Evolutionary conservation across 2,888 invertebrate species (phyloP).

Genomic region (Drosophila atripex): DNA sequence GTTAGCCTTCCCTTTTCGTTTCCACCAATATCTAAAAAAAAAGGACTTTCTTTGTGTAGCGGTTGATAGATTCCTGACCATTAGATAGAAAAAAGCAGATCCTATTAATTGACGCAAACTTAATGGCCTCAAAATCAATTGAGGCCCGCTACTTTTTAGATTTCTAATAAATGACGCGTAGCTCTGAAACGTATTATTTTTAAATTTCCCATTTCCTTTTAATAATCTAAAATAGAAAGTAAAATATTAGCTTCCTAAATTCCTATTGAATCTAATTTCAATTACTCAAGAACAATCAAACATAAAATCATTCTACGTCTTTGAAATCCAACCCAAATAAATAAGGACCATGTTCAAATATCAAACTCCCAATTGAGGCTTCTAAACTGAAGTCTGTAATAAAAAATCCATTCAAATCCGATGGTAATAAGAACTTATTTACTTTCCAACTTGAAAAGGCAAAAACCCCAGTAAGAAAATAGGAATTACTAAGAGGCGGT

Average conservation of each 20-base stretch:
- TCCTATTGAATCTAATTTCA: not conserved
- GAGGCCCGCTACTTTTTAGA: not conserved
- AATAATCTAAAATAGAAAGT: not conserved
- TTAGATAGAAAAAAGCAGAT: not conserved
- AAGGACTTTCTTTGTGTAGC: not conserved
- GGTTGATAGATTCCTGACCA: constrained; percentile 12
- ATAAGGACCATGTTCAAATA: not conserved
- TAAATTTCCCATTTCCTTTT: not conserved
- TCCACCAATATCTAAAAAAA: constrained; percentile 35
- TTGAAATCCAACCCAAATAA: not conserved
- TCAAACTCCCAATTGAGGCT: not conserved
- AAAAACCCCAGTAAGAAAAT: no score
- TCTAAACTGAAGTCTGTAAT: not conserved
- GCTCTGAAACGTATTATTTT: not conserved
- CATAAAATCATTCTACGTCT: not conserved
- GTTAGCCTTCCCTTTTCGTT: not conserved
- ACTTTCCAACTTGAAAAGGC: no score
- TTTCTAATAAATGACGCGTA: not conserved
- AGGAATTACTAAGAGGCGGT: no score
- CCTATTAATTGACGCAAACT: not conserved
- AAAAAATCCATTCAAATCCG: not conserved
- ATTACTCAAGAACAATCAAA: not conserved
- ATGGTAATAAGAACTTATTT: not conserved
- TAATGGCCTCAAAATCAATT: not conserved
- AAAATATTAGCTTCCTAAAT: not conserved